phyloP scores from a whole-genome alignment of 2,888 invertebrate species.

The Pyrocoelia pectoralis region DNA sequence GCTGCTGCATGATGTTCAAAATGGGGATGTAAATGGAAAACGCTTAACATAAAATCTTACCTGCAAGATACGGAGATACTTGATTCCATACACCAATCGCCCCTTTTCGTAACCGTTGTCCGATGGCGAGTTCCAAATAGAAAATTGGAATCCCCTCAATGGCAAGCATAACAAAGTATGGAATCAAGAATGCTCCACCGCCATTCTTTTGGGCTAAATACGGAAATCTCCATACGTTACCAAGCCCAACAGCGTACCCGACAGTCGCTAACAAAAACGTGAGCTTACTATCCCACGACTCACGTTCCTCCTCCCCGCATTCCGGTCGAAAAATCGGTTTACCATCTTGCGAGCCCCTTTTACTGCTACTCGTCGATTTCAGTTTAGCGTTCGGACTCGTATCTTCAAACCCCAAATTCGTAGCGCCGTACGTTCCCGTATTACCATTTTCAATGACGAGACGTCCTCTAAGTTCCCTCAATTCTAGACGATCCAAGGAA shows the following conservation, averaged over 20 bases:
- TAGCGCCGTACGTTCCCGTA: slow-evolving; percentile 80
- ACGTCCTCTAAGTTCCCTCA: slow-evolving; percentile 84
- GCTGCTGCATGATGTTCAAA: too few relatives aligned
- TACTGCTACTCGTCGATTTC: slow-evolving; percentile 62
- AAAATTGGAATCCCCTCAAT: slow-evolving; percentile 96
- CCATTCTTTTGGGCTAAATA: slow-evolving; percentile 95
- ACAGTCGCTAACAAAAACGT: slow-evolving; percentile 94
- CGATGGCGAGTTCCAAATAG: slow-evolving; percentile 94
- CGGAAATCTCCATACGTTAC: slow-evolving; percentile 96
- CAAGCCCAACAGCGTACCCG: slow-evolving; percentile 87
- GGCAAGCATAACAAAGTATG: slow-evolving; percentile 94
- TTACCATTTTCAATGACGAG: slow-evolving; percentile 78
- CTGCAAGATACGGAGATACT: slow-evolving; percentile 84
- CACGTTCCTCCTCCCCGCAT: slow-evolving; percentile 76
- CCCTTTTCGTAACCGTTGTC: slow-evolving; percentile 91
- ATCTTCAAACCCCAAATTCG: slow-evolving; percentile 83
- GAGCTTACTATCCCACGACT: slow-evolving; percentile 93
- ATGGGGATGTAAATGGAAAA: too few relatives aligned
- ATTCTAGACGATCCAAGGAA: slow-evolving; percentile 84
- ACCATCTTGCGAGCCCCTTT: slow-evolving; percentile 68
- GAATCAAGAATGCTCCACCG: slow-evolving; percentile 96
- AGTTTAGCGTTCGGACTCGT: slow-evolving; percentile 64
- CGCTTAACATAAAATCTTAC: too few relatives aligned
- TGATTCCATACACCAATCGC: slow-evolving; percentile 97
- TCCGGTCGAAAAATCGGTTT: slow-evolving; percentile 73